Evolutionary conservation across 2,888 invertebrate species (phyloP).

Genomic region (Digitonthophagus gazella): DNA sequence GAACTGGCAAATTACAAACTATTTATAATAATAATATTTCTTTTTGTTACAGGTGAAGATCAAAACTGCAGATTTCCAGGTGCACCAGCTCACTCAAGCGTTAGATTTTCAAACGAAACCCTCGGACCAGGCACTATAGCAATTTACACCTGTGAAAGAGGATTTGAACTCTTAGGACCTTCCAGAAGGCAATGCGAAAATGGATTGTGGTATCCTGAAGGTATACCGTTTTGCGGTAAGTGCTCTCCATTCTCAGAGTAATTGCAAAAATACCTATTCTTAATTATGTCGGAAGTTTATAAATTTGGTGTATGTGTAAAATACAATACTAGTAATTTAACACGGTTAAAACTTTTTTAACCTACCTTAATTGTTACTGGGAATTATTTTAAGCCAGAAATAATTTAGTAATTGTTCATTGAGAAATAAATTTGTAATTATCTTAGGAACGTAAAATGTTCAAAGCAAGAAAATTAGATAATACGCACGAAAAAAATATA

Average conservation of each 20-base stretch:
- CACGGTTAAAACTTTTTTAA: no score
- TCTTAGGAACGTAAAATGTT: no score
- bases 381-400: no score
- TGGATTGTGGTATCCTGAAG: constrained; percentile 83
- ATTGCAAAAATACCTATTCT: neutral
- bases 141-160: constrained; percentile 82
- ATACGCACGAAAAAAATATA: constrained; percentile 6
- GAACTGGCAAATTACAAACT: no score
- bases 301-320: no score
- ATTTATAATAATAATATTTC: no score
- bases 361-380: no score
- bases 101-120: constrained; percentile 71
- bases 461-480: constrained; percentile 1
- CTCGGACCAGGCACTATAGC: constrained; percentile 67
- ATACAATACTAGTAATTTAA: no score
- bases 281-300: neutral
- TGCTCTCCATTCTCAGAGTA: constrained; percentile 37
- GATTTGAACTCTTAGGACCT: constrained; percentile 89
- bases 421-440: no score
- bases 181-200: constrained; percentile 74
- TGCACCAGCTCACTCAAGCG: constrained; percentile 82
- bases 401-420: no score
- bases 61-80: constrained; percentile 80
- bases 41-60: constrained; percentile 27
- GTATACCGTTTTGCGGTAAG: constrained; percentile 94